Evolutionary conservation across 2,888 invertebrate species (phyloP).

Genomic region (Scrobipalpa atriplicella): DNA sequence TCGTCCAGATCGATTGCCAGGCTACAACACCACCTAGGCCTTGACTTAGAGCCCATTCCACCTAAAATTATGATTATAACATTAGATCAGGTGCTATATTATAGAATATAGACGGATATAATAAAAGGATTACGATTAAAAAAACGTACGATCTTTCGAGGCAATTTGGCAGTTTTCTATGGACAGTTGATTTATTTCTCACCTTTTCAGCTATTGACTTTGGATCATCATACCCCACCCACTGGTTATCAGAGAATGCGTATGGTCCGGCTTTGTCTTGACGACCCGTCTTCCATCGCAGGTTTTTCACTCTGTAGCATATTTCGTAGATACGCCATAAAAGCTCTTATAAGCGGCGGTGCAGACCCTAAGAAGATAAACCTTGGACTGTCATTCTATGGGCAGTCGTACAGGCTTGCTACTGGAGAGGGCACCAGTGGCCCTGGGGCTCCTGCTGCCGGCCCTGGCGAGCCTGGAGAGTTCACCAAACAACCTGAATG

Average conservation of each 20-base stretch:
- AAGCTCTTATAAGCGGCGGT: too few relatives aligned
- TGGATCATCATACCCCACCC: constrained; percentile 95
- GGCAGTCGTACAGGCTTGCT: too few relatives aligned
- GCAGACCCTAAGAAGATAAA: too few relatives aligned
- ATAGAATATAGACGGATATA: neutral
- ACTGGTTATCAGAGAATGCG: constrained; percentile 90
- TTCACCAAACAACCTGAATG: too few relatives aligned
- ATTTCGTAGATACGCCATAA: too few relatives aligned
- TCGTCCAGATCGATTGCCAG: constrained; percentile 95
- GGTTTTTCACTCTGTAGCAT: constrained; percentile 87
- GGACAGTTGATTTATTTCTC: constrained; percentile 7
- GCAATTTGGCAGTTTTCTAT: neutral
- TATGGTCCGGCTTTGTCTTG: constrained; percentile 87
- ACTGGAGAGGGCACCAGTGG: too few relatives aligned
- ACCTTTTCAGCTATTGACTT: constrained; percentile 90
- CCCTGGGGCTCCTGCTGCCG: too few relatives aligned
- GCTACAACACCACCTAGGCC: constrained; percentile 92
- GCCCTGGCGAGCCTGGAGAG: too few relatives aligned
- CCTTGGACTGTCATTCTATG: too few relatives aligned
- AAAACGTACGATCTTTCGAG: neutral
- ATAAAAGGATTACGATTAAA: too few relatives aligned
- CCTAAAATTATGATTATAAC: constrained; percentile 71
- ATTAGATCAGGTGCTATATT: neutral
- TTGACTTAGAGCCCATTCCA: constrained; percentile 87
- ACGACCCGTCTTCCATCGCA: constrained; percentile 86